phyloP scores from a whole-genome alignment of 1,140 invertebrate genomes.

The Diabrotica virgifera region DNA sequence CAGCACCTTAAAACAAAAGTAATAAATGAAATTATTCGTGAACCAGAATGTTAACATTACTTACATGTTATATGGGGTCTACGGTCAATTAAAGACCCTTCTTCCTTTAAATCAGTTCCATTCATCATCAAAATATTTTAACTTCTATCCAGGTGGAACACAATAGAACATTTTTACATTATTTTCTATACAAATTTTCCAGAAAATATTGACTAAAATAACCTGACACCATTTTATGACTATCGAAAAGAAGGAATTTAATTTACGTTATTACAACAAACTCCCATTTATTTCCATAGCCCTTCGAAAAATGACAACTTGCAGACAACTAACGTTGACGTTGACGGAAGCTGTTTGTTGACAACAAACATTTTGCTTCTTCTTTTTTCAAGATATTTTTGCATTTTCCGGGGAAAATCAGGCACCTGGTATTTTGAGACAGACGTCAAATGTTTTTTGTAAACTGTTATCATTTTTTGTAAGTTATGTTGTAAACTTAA shows the following conservation, averaged over 20 bases:
- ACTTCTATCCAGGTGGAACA: conserved; percentile 25
- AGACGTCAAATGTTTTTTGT: no score
- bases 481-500: no score
- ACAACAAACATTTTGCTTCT: no score
- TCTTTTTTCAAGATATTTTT: no score
- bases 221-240: not conserved
- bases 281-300: not conserved
- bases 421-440: no score
- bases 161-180: conserved; percentile 25
- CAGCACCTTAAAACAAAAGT: conserved; percentile 68
- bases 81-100: conserved; percentile 32
- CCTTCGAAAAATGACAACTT: not conserved
- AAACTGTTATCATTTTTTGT: no score
- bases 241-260: not conserved
- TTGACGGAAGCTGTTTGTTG: not conserved
- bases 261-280: not conserved
- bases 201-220: not conserved
- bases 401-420: no score
- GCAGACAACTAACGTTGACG: not conserved
- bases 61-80: conserved; percentile 44
- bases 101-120: conserved; percentile 23
- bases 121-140: conserved; percentile 22
- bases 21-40: conserved; percentile 16
- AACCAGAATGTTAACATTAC: conserved; percentile 27
- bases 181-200: not conserved